Percentiles rank a stretch among this genome's conserved stretches.
phyloP scores from a whole-genome alignment of 2,888 invertebrate genomes.

The Drosophila longiperda region DNA sequence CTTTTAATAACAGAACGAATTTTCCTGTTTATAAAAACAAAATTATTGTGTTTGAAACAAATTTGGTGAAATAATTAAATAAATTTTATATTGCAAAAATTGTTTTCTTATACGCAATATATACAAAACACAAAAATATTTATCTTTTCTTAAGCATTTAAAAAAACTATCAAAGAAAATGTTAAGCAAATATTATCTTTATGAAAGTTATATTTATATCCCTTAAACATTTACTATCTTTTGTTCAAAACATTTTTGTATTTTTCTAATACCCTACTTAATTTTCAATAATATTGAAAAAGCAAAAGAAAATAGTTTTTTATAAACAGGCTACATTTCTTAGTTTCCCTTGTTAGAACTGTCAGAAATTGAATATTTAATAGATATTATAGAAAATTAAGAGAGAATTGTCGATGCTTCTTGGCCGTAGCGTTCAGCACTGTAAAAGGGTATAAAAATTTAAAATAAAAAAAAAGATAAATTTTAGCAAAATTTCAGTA shows the following conservation, averaged over 20 bases:
- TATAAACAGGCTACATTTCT: neutral
- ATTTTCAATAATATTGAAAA: too few relatives aligned
- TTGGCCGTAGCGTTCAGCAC: constrained; percentile 57
- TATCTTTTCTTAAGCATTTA: neutral
- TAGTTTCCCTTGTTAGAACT: constrained; percentile 24
- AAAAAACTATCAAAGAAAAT: neutral
- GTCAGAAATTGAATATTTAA: neutral
- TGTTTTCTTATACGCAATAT: too few relatives aligned
- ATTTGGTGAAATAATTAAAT: fast-evolving
- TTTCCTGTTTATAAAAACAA: too few relatives aligned
- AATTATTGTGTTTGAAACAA: neutral
- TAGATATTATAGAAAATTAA: neutral
- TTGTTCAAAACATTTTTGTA: too few relatives aligned
- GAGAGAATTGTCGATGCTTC: constrained; percentile 43
- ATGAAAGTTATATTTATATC: too few relatives aligned
- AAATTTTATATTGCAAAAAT: neutral
- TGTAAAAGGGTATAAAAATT: constrained; percentile 52
- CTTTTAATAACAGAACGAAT: too few relatives aligned
- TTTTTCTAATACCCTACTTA: too few relatives aligned
- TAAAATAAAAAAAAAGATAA: constrained; percentile 32
- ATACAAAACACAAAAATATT: fast-evolving
- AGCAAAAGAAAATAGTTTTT: neutral
- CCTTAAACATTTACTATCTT: too few relatives aligned
- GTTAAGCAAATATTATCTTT: neutral
- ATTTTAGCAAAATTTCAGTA: constrained; percentile 65